Evolutionary conservation across 2,888 invertebrate genomes (phyloP), one percentile per base, ranked within the genome.

Genomic region (Eretmocerus hayati): DNA sequence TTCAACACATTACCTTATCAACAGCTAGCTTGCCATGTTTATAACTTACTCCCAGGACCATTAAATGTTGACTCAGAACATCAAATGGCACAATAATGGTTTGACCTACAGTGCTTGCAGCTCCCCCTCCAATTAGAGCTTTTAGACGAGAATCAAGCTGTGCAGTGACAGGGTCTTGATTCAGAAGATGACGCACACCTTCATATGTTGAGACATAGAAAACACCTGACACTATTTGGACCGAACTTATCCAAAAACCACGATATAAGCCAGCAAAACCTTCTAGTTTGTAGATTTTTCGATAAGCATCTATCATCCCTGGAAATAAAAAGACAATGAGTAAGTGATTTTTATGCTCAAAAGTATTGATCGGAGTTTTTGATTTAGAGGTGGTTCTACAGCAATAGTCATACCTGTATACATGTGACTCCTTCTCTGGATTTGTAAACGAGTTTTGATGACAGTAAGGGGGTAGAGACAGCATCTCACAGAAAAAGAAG

Each of bases 21-120:
- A 67, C 49, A 23, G 59, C 60, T 19, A 65, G 54, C 53, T 63
- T 68, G 6, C 68, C 69, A 36, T 65, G 61, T 36, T 68, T 69
- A 23, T 61, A 62, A 47, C 56, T 63, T 59, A 86, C 77, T 0
- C 93, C 93, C 5, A 94, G 76, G 61, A 97, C 87, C 94, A 96
- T 96, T 46, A 95, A 80, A 67, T 97, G 96, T 64, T 97, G 97
- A 57, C 94, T 93, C 46, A 97, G 80, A 38, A 97, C 89, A 72
- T 97, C 97, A 66, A 96, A 90, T 4, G 97, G 97, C 45, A 96
- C 95, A 54, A 95, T 87, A 47, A 95, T 87, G 0, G 93, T 93
- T 74, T 97, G 96, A 0, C 93, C 90, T 16, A 94, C 90, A 40
- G 92, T 72, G 0, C 95, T 95, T 0, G 96, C 96, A 61, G 85